Evolutionary conservation across 2,797 vertebrate species (phyloP).

Genomic region (Enteromius argenteus): DNA sequence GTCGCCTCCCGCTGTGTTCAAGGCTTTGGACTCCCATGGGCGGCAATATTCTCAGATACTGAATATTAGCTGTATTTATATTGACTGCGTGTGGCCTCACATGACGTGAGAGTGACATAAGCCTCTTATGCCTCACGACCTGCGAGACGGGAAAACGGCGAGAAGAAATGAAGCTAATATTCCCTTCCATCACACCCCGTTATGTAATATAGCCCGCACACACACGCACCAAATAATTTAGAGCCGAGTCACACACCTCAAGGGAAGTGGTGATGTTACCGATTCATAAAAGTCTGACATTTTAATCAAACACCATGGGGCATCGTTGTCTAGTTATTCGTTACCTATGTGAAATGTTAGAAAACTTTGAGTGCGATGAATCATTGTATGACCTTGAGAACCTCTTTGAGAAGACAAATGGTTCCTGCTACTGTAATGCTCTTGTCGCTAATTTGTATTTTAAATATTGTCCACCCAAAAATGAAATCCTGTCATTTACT

Average conservation of each 20-base stretch:
- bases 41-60: conserved; percentile 34
- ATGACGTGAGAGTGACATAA: conserved; percentile 52
- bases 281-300: conserved; percentile 48
- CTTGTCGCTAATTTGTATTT: background rate
- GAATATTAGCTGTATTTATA: conserved; percentile 48
- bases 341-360: background rate
- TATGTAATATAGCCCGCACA: conserved; percentile 24
- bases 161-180: conserved; percentile 12
- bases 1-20: conserved; percentile 6
- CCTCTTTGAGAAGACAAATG: conserved; percentile 10
- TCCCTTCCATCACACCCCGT: conserved; percentile 32
- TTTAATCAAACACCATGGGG: conserved; percentile 42
- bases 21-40: conserved; percentile 28
- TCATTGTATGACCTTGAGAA: conserved; percentile 29
- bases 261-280: conserved; percentile 30
- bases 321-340: conserved; percentile 15
- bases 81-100: conserved; percentile 42
- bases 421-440: background rate
- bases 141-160: background rate
- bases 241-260: conserved; percentile 22
- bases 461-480: background rate
- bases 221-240: conserved; percentile 7
- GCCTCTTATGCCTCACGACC: conserved; percentile 44
- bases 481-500: background rate
- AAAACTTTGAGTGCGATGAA: background rate